Conservation (phyloP, 2,888 invertebrate genomes). For the Leucania comma region DNA sequence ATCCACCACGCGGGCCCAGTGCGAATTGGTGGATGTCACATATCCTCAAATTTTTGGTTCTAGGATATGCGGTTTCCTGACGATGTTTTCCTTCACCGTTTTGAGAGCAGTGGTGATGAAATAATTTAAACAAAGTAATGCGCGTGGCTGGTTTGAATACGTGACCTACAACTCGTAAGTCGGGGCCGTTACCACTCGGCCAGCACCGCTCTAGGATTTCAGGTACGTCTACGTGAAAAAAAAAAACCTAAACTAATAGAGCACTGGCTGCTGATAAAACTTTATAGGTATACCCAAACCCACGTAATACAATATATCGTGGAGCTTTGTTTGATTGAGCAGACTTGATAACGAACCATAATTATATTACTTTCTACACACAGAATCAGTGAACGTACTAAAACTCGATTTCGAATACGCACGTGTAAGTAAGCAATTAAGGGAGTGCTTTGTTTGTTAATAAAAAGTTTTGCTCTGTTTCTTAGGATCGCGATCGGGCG, state of each 20-base stretch:
- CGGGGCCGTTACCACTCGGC: too few relatives aligned
- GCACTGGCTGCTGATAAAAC: background rate
- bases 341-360: constrained; percentile 56
- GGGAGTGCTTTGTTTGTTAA: constrained; percentile 81
- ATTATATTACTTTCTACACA: constrained; percentile 60
- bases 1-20: too few relatives aligned
- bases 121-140: too few relatives aligned
- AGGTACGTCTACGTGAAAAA: background rate
- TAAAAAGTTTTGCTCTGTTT: constrained; percentile 83
- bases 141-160: too few relatives aligned
- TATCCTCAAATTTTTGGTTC: too few relatives aligned
- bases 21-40: too few relatives aligned
- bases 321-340: constrained; percentile 49
- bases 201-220: too few relatives aligned
- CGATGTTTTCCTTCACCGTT: too few relatives aligned
- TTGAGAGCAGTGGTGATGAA: too few relatives aligned
- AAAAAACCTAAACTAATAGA: background rate
- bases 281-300: constrained; percentile 10
- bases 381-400: constrained; percentile 60
- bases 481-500: constrained; percentile 76
- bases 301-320: constrained; percentile 23
- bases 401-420: constrained; percentile 66
- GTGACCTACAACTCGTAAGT: too few relatives aligned
- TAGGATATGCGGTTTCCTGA: too few relatives aligned
- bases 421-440: constrained; percentile 80